Percentiles rank a stretch among this genome's conserved stretches.
Conservation (phyloP, 2,797 vertebrate species). For the Crypturellus tataupa region DNA sequence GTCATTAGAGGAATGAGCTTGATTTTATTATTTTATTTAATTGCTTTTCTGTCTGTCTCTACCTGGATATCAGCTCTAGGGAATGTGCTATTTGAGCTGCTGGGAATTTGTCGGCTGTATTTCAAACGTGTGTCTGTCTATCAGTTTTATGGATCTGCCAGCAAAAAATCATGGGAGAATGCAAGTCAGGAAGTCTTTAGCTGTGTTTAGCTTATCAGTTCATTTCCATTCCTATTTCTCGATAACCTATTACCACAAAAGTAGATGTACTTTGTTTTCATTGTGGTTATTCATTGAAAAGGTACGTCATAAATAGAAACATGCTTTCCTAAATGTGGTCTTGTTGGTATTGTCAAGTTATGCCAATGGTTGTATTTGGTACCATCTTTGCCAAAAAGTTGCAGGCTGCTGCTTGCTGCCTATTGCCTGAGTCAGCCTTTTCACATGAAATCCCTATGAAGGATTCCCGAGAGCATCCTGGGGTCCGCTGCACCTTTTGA, state of each 20-base stretch:
- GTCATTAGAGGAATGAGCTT: not conserved
- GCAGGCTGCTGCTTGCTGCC: not conserved
- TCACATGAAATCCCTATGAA: accelerated
- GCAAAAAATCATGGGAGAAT: constrained; percentile 21
- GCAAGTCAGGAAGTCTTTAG: constrained; percentile 22
- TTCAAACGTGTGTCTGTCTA: constrained; percentile 1
- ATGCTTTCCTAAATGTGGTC: not conserved
- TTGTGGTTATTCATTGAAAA: not conserved
- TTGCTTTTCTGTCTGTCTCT: not conserved
- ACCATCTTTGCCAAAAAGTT: not conserved
- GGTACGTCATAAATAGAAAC: not conserved
- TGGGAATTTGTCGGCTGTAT: not conserved
- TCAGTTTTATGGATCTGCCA: constrained; percentile 26
- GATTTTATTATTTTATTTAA: constrained; percentile 8
- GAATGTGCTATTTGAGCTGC: not conserved
- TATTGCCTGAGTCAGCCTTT: not conserved
- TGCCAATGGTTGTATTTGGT: not conserved
- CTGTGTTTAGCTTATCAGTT: constrained; percentile 17
- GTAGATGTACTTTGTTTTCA: not conserved
- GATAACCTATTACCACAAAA: not conserved
- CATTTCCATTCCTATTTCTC: not conserved
- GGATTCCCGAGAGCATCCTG: accelerated
- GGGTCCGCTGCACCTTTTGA: not conserved
- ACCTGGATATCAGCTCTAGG: not conserved
- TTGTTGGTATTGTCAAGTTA: not conserved